Conservation (phyloP, 2,113 vertebrate species). For the Leptocoma aspasia region DNA sequence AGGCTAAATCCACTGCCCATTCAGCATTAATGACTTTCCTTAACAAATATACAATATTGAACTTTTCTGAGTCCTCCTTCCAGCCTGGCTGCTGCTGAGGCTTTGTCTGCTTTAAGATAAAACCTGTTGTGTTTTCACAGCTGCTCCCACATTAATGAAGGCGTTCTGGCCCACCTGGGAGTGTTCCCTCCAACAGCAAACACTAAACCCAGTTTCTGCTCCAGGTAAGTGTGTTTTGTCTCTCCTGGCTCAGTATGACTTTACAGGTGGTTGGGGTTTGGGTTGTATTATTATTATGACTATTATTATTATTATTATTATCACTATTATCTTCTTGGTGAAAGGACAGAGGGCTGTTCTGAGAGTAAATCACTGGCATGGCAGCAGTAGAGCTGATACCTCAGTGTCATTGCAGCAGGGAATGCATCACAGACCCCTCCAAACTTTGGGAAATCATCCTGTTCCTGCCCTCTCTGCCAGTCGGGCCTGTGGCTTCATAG, state of each 20-base stretch:
- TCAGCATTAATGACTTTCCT: background rate
- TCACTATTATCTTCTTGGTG: background rate
- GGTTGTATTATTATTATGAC: too few relatives aligned
- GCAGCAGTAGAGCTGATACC: background rate
- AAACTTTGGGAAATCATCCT: too few relatives aligned
- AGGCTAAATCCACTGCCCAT: accelerated
- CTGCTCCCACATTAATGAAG: background rate
- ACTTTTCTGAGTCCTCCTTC: background rate
- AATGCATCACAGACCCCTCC: background rate
- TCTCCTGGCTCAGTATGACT: background rate
- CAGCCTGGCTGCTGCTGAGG: background rate
- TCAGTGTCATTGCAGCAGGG: accelerated
- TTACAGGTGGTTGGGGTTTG: background rate
- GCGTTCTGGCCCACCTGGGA: accelerated
- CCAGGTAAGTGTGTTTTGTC: background rate
- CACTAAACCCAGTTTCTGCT: background rate
- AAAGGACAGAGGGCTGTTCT: background rate
- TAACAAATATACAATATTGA: background rate
- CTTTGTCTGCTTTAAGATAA: background rate
- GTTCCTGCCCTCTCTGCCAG: background rate
- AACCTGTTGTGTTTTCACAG: background rate
- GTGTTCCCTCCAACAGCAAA: background rate
- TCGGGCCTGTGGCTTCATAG: background rate
- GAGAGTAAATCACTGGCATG: background rate
- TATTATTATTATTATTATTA: too few relatives aligned